Conservation (phyloP, 2,888 invertebrate species). For the Bugula neritina region DNA sequence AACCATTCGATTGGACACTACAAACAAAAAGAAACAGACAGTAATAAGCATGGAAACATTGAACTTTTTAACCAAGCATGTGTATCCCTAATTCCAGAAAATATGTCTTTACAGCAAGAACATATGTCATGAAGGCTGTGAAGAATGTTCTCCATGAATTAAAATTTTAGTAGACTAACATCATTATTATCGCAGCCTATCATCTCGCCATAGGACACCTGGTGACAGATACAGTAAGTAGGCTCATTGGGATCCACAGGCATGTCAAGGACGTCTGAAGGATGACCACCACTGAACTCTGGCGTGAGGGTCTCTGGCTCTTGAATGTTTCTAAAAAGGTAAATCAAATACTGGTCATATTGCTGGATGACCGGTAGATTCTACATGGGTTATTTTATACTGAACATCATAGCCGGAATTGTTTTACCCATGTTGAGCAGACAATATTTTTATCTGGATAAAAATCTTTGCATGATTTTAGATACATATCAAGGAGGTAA, state of each 20-base stretch:
- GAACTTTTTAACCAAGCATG: too few relatives aligned
- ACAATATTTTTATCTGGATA: too few relatives aligned
- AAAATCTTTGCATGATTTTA: too few relatives aligned
- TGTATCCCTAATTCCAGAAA: too few relatives aligned
- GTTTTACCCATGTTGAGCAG: too few relatives aligned
- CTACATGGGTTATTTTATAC: too few relatives aligned
- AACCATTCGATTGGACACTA: conserved; percentile 58
- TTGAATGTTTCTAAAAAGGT: conserved; percentile 31
- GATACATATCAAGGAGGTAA: too few relatives aligned
- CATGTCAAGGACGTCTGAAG: conserved; percentile 64
- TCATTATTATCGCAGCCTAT: conserved; percentile 81
- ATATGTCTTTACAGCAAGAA: not conserved
- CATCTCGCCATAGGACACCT: conserved; percentile 90
- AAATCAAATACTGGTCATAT: too few relatives aligned
- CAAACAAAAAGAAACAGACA: conserved; percentile 37
- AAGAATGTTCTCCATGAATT: not conserved
- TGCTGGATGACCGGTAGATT: too few relatives aligned
- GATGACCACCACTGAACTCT: conserved; percentile 44
- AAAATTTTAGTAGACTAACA: conserved; percentile 38
- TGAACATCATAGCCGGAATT: too few relatives aligned
- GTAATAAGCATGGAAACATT: too few relatives aligned
- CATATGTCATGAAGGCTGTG: not conserved
- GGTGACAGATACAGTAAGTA: conserved; percentile 94
- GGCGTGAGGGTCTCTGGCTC: conserved; percentile 31
- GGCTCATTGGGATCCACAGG: conserved; percentile 89